Evolutionary conservation across 2,797 vertebrate species (phyloP).

Genomic region (Centropyge bicolor): DNA sequence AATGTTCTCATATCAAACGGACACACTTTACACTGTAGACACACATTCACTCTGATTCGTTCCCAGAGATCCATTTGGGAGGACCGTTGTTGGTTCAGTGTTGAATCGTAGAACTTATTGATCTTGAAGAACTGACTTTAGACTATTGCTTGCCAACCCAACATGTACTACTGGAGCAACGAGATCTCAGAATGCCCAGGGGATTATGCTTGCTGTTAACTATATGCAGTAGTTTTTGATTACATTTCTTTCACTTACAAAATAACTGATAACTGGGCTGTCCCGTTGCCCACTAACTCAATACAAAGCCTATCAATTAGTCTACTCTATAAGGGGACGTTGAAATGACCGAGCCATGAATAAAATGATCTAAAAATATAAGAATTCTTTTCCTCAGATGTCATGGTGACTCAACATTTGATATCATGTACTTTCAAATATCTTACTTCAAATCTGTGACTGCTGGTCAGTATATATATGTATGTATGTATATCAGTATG

Average conservation of each 20-base stretch:
- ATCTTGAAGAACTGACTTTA: conserved; percentile 50
- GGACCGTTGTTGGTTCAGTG: conserved; percentile 27
- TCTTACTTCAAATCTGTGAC: no score
- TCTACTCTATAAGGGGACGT: background rate
- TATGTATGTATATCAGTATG: no score
- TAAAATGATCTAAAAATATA: background rate
- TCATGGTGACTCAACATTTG: background rate
- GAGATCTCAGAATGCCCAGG: conserved; percentile 21
- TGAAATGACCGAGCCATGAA: background rate
- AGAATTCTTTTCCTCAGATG: background rate
- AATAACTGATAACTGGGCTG: conserved; percentile 8
- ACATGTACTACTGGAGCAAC: conserved; percentile 30
- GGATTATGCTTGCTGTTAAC: conserved; percentile 27
- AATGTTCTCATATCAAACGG: conserved; percentile 50
- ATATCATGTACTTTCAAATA: background rate
- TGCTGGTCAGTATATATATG: no score
- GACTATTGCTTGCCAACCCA: conserved; percentile 51
- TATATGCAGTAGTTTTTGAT: conserved; percentile 10
- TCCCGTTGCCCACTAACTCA: background rate
- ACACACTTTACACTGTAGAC: conserved; percentile 32
- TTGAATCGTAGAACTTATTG: conserved; percentile 26
- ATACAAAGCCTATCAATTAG: background rate
- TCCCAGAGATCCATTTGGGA: conserved; percentile 42
- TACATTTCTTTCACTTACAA: conserved; percentile 19
- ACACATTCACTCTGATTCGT: conserved; percentile 40